These are phyloP conservation scores for Polyergus mexicanus DNA, from an alignment of 1,140 invertebrate genomes.

Conservation along the genomic window DNA sequence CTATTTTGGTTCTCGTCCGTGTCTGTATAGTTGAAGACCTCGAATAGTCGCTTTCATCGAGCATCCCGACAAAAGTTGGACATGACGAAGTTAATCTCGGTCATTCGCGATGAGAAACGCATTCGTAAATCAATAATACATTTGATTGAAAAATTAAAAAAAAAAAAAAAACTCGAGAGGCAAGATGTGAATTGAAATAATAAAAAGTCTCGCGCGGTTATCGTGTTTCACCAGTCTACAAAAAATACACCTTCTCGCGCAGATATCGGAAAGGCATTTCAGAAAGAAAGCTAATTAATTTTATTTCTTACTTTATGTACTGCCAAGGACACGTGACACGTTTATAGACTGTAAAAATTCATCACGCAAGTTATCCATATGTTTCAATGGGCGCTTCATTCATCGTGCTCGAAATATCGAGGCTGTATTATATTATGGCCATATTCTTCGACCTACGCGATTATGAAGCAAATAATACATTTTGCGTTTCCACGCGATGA, in stretches of 20 bases:
- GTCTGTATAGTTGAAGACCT: slow-evolving; percentile 28
- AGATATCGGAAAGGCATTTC: too few species aligned
- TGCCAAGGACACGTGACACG: background rate
- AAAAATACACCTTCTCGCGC: background rate
- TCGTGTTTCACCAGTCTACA: background rate
- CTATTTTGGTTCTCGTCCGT: slow-evolving; percentile 22
- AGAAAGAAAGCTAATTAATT: slow-evolving; percentile 21
- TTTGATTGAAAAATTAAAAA: background rate
- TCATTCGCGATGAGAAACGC: background rate
- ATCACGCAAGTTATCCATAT: slow-evolving; percentile 23
- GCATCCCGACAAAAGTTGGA: background rate
- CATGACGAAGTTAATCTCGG: background rate
- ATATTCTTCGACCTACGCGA: background rate
- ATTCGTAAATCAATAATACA: too few species aligned
- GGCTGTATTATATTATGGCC: background rate
- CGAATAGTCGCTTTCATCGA: slow-evolving; percentile 24
- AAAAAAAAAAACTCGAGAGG: background rate
- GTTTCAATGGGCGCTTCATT: slow-evolving; percentile 41
- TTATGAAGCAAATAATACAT: background rate
- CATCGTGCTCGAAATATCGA: slow-evolving; percentile 10
- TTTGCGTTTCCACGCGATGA: background rate
- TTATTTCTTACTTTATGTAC: background rate
- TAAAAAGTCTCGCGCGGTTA: background rate
- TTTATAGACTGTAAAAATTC: slow-evolving; percentile 21
- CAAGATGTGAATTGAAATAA: background rate